Base-by-base conservation (phyloP, 64 coral and sea anemone species). In the Pocillopora damicornis region DNA sequence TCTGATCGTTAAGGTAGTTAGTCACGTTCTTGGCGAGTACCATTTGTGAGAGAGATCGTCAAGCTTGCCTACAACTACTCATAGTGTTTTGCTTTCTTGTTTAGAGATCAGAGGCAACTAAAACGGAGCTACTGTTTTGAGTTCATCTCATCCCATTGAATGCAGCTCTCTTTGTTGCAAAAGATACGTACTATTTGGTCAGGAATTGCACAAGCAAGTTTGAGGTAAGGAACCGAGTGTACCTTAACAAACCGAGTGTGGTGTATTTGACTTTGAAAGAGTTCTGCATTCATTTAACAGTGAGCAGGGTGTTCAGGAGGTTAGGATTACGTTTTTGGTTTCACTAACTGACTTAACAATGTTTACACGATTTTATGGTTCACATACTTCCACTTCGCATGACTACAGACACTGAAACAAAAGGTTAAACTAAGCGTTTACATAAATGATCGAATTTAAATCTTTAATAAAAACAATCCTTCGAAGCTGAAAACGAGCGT, bases 381-480 rank as follows among this genome's bases (percentile, higher is more conserved):
- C 42, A 51, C 42, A 51, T 4, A 51, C 7, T 51, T 51, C 42
- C 42, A 51, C 42, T 51, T 51, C 7, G 42, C 42, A 51, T 51
- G 42, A 51, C 42, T 51, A 51, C 42, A 51, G 42, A 51, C 7
- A 51, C 42, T 51, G 3, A 51, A 51, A 51, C 3, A 51, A 51
- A 51, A 51, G 42, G 2, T 22, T 73, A 72, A 85, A 85, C 65
- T 72, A 73, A 51, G 17, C 37, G 81, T 73, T 85, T 85, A 72
- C 42, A 72, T 10, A 73, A 85, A 71, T 65, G 11, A 68, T 83
- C 81, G 58, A 26, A 71, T 85, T 72, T 71, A 85, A 83, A 83
- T 71, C 62, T 11, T 65, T 26, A 69, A 84, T 73, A 37, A 72
- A 71, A 71, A 85, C 81, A 85, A 22, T 42, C 22, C 37, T 51